These are phyloP conservation scores for Brachionus plicatilis DNA, from an alignment of 1,140 invertebrate genomes.

Conservation along the genomic window DNA sequence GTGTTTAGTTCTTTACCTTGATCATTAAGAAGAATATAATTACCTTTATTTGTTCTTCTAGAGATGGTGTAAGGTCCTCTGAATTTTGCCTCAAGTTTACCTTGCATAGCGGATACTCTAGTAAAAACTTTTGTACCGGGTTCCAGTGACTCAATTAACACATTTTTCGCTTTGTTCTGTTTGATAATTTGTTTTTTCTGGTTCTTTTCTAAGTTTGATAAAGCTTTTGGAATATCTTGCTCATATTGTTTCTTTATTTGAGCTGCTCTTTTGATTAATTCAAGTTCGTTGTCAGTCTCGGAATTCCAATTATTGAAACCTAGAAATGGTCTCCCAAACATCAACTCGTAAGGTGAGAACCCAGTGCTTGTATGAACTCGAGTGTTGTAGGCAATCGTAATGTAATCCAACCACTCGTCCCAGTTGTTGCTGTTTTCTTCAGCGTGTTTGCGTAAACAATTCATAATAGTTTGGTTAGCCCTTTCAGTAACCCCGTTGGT, in stretches of 20 bases:
- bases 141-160: neutral
- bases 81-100: neutral
- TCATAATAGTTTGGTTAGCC: slow-evolving; percentile 1
- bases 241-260: too few species aligned
- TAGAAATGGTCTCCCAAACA: too few species aligned
- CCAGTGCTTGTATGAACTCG: neutral
- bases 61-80: neutral
- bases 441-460: neutral
- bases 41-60: neutral
- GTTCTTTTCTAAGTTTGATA: too few species aligned
- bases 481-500: slow-evolving; percentile 10
- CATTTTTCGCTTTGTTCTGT: neutral
- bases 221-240: too few species aligned
- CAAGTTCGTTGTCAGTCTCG: too few species aligned
- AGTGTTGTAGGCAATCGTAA: neutral
- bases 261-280: too few species aligned
- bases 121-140: neutral
- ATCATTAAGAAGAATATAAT: neutral
- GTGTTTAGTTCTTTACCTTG: neutral
- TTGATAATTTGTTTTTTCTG: neutral
- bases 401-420: neutral
- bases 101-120: neutral
- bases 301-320: too few species aligned
- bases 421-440: neutral
- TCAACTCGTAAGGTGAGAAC: neutral